Conservation (phyloP, 2,888 invertebrate species). For the Apamea sordens region DNA sequence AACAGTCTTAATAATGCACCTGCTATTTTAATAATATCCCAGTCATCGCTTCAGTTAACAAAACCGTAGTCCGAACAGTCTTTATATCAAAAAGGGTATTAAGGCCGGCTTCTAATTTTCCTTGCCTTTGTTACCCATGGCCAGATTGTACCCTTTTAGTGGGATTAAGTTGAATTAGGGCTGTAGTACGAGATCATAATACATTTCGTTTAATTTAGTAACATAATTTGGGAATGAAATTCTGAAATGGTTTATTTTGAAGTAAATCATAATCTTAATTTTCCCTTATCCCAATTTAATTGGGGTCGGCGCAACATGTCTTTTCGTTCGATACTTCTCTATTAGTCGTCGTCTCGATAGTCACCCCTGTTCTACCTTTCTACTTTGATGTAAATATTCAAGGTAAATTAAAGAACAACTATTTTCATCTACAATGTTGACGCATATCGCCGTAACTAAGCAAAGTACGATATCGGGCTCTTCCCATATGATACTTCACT, state of each 20-base stretch:
- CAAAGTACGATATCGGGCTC: too few relatives aligned
- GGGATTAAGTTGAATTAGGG: slow-evolving; percentile 43
- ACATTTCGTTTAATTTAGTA: slow-evolving; percentile 29
- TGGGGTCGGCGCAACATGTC: not conserved
- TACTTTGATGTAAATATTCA: slow-evolving; percentile 18
- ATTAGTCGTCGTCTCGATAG: not conserved
- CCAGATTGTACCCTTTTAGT: slow-evolving; percentile 47
- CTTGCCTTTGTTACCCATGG: slow-evolving; percentile 20
- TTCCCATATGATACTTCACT: too few relatives aligned
- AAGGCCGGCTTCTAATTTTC: slow-evolving; percentile 36
- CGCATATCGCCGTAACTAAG: not conserved
- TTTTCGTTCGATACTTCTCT: not conserved
- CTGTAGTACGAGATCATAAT: slow-evolving; percentile 42
- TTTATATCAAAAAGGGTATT: slow-evolving; percentile 23
- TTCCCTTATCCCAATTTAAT: not conserved
- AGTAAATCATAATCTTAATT: not conserved
- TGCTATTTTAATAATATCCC: not conserved
- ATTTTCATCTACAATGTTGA: not conserved
- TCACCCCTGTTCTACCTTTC: not conserved
- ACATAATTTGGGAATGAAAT: not conserved
- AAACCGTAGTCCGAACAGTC: slow-evolving; percentile 9
- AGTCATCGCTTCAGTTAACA: not conserved
- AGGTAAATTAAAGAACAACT: not conserved
- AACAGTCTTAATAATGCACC: not conserved
- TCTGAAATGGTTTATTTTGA: not conserved